phyloP scores from a whole-genome alignment of 92 coral and sea anemone species.

The Ricordea florida region DNA sequence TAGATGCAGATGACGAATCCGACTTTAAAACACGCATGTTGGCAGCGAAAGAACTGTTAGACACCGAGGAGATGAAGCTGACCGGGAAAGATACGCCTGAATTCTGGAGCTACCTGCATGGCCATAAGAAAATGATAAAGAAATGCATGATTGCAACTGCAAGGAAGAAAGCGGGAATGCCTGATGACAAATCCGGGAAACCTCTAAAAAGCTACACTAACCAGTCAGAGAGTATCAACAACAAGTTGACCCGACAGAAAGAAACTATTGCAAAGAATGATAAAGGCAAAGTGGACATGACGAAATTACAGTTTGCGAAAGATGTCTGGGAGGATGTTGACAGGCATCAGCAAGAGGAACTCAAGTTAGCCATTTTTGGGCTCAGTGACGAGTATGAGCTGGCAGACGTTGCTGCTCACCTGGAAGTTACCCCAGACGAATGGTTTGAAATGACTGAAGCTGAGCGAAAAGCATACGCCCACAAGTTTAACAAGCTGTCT shows the following conservation, averaged over 20 bases:
- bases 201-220: slow-evolving; percentile 35
- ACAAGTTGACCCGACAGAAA: slow-evolving; percentile 44
- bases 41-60: slow-evolving; percentile 1
- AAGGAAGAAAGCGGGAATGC: slow-evolving; percentile 27
- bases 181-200: slow-evolving; percentile 5
- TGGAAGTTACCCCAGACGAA: slow-evolving; percentile 37
- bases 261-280: slow-evolving; percentile 43
- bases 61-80: slow-evolving; percentile 13
- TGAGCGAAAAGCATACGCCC: slow-evolving; percentile 13
- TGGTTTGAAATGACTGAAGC: slow-evolving; percentile 42
- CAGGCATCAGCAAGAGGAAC: slow-evolving; percentile 37
- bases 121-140: slow-evolving; percentile 7
- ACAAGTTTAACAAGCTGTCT: slow-evolving; percentile 21
- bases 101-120: slow-evolving; percentile 15
- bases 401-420: slow-evolving; percentile 26
- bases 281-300: slow-evolving; percentile 40
- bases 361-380: slow-evolving; percentile 39
- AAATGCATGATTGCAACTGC: slow-evolving; percentile 25
- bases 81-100: slow-evolving; percentile 1
- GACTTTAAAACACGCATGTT: slow-evolving; percentile 14
- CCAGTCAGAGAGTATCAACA: slow-evolving; percentile 63
- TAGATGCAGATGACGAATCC: slow-evolving; percentile 11
- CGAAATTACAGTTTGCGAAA: slow-evolving; percentile 47
- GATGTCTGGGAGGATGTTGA: slow-evolving; percentile 52
- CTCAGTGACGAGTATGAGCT: slow-evolving; percentile 47